A percentile compares a stretch with the other conserved stretches of the same genome.
Conservation (phyloP, 2,113 vertebrate genomes). For the Poeciliopsis occidentalis region DNA sequence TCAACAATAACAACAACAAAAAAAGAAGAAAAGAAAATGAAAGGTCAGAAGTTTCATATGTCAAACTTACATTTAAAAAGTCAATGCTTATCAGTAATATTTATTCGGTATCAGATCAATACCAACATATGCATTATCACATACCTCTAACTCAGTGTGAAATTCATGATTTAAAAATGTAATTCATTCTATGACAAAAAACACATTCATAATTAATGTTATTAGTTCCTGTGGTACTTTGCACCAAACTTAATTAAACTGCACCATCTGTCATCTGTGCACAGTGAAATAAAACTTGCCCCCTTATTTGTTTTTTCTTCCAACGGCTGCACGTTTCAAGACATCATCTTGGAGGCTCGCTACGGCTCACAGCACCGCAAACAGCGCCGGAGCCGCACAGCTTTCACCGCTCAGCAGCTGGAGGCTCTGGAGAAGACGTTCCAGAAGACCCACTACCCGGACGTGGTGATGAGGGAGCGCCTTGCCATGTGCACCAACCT, state of each 20-base stretch:
- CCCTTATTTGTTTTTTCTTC: conserved; percentile 88
- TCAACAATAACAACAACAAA: too few species aligned
- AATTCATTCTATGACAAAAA: too few species aligned
- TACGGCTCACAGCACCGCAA: conserved; percentile 99
- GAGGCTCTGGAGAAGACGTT: conserved; percentile 98
- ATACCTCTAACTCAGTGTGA: too few species aligned
- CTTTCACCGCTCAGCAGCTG: conserved; percentile 96
- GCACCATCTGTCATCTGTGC: background rate
- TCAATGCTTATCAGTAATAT: too few species aligned
- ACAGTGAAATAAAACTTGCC: conserved; percentile 91
- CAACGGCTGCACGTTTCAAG: conserved; percentile 99
- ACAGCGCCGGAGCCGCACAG: conserved; percentile 94
- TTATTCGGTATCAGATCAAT: too few species aligned
- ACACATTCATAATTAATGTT: too few species aligned
- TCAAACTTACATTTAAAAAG: too few species aligned
- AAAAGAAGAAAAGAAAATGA: too few species aligned
- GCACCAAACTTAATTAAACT: background rate
- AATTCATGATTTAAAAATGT: too few species aligned
- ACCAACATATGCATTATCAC: too few species aligned
- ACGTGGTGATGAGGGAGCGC: conserved; percentile 96
- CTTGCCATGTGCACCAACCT: conserved; percentile 98
- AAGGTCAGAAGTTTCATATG: too few species aligned
- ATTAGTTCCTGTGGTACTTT: too few species aligned
- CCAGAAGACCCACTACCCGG: conserved; percentile 98
- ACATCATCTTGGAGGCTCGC: conserved; percentile 99